Conservation (phyloP, 2,888 invertebrate species). For the Sycophila texana region DNA sequence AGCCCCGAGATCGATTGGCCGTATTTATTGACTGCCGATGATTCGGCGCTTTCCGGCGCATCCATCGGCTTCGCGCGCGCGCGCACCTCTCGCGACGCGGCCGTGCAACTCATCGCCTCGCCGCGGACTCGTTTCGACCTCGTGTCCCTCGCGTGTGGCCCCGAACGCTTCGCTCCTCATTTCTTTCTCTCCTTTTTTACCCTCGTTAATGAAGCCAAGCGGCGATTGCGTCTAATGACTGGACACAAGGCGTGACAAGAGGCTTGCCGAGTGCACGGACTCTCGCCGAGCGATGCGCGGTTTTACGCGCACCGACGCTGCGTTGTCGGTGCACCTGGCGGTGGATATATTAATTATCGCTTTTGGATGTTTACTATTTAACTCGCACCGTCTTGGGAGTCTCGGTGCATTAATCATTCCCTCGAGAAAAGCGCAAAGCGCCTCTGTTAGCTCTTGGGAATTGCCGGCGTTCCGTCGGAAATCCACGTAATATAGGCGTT, state of each 20-base stretch:
- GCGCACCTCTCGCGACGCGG: slow-evolving; percentile 37
- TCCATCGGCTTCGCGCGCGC: slow-evolving; percentile 29
- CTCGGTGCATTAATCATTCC: slow-evolving; percentile 26
- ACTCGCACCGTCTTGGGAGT: slow-evolving; percentile 23
- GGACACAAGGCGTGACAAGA: slow-evolving; percentile 73
- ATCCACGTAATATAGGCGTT: background rate
- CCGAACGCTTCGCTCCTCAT: slow-evolving; percentile 56
- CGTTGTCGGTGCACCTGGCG: slow-evolving; percentile 12
- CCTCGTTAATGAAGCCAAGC: slow-evolving; percentile 71
- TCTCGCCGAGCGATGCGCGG: slow-evolving; percentile 30
- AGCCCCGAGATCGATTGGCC: slow-evolving; percentile 70
- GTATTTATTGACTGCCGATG: slow-evolving; percentile 73
- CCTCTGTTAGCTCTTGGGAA: background rate
- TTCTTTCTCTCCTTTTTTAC: slow-evolving; percentile 30
- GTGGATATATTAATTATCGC: slow-evolving; percentile 54
- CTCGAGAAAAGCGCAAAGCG: background rate
- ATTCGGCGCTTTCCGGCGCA: slow-evolving; percentile 68
- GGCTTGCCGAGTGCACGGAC: slow-evolving; percentile 70
- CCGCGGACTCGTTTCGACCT: slow-evolving; percentile 1
- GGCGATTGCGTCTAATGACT: slow-evolving; percentile 69
- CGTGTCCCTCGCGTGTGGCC: slow-evolving; percentile 68
- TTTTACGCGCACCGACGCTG: background rate
- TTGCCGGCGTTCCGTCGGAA: background rate
- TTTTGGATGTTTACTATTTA: slow-evolving; percentile 19
- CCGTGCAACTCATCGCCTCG: slow-evolving; percentile 48